Evolutionary conservation across 2,797 vertebrate genomes (phyloP), one percentile per base, ranked within the genome.

Genomic region (Serranus cabrilla): DNA sequence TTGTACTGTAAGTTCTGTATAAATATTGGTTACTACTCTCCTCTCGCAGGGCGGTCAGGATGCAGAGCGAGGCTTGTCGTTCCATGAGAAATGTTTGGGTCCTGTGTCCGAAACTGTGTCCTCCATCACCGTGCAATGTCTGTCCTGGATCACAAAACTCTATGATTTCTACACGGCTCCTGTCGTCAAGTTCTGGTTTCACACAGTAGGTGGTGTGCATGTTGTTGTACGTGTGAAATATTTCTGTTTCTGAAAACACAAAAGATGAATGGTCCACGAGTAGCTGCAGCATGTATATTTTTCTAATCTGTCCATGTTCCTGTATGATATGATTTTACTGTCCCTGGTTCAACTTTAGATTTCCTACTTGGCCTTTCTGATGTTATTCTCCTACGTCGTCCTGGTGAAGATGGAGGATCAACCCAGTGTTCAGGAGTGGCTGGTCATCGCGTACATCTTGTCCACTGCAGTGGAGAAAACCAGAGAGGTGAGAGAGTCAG

Each of bases 171-270:
- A 99, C 95, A 96, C 91, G 0, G 96, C 98, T 46, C 98, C 98
- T 8, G 98, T 99, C 75, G 98, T 99, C 90, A 99, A 99, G 90
- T 99, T 99, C 92, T 99, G 98, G 97, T 98, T 97, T 94, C 96
- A 99, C 87, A 98, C 97, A 82, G 98, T 99, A 92, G 49, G 95
- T 92, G 18, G 13, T 23, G 2, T 42, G 5, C 4, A 34, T 63
- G 18, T 50, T 58, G 11, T 42, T 63, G 17, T 49, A 45, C 25
- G 39, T 45, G 1, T 56, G 8, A 50, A 39, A 51, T 60, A 50
- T 67, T 21, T 43, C 2, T 46, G 18, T 52, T 23, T 49, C 9
- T 74, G 17, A 40, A 73, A 50, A 55, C 7, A 6, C n/a, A 51
- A 40, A 14, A 37, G 5, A 37, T 27, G 21, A 2, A 51, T n/a